A percentile compares a stretch with the other conserved stretches of the same genome.
Evolutionary conservation across 2,113 vertebrate species (phyloP).

Genomic region (Maccullochella peelii): DNA sequence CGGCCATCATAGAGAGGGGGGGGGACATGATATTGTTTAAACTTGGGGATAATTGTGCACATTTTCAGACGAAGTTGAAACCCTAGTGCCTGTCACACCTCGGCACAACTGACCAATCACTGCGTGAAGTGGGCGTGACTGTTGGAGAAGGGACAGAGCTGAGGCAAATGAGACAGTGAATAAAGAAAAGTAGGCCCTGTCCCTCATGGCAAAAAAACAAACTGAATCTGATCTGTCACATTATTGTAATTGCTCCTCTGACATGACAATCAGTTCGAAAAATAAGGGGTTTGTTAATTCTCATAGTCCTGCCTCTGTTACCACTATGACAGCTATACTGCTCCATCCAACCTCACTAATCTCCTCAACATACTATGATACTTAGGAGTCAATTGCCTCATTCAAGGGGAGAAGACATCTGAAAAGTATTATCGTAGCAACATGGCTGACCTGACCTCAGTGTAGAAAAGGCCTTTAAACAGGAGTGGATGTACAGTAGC

Average conservation of each 20-base stretch:
- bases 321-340: not conserved
- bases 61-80: not conserved
- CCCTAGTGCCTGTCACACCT: not conserved
- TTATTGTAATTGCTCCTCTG: conserved; percentile 6
- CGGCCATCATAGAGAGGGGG: not conserved
- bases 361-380: not conserved
- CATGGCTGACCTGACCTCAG: conserved; percentile 51
- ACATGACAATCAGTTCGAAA: conserved; percentile 20
- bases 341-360: not conserved
- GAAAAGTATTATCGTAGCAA: not conserved
- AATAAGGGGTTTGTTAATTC: not conserved
- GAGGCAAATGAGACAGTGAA: conserved; percentile 18
- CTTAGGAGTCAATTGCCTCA: not conserved
- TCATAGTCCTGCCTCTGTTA: not conserved
- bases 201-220: not conserved
- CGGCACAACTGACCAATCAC: not conserved
- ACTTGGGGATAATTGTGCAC: too few species aligned
- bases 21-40: not conserved
- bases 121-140: not conserved
- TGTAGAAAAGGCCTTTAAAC: conserved; percentile 45
- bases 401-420: conserved; percentile 10
- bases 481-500: conserved; percentile 42
- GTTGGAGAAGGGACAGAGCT: not conserved
- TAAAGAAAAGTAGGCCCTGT: conserved; percentile 20
- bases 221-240: conserved; percentile 28